A percentile compares a stretch with the other conserved stretches of the same genome.
Conservation (phyloP, 2,113 vertebrate species). For the Fulica atra region DNA sequence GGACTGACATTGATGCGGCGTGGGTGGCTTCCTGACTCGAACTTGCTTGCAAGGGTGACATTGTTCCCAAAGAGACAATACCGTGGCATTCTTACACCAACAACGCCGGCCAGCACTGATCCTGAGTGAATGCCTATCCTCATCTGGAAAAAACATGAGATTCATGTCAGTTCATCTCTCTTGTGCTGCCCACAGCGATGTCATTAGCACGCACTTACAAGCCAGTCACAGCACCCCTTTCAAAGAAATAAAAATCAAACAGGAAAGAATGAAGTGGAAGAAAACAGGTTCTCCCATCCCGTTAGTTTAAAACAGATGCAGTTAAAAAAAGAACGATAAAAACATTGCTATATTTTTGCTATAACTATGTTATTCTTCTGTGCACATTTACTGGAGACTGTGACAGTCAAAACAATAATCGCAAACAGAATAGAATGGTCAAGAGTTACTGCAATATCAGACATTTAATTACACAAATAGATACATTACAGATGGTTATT, state of each 20-base stretch:
- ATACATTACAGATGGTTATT: not conserved
- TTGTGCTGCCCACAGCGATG: not conserved
- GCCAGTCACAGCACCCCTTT: not conserved
- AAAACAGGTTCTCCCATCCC: not conserved
- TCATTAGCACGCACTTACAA: not conserved
- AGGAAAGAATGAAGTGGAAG: not conserved
- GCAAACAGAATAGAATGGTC: not conserved
- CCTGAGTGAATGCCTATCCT: slow-evolving; percentile 97
- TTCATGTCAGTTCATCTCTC: not conserved
- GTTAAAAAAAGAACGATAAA: not conserved
- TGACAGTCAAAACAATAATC: not conserved
- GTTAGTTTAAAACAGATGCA: not conserved
- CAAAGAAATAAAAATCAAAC: not conserved
- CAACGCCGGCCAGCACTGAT: slow-evolving; percentile 94
- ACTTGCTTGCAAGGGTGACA: slow-evolving; percentile 97
- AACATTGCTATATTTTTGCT: not conserved
- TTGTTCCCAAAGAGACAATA: slow-evolving; percentile 99
- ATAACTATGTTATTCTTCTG: not conserved
- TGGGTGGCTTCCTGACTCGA: slow-evolving; percentile 96
- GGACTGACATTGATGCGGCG: slow-evolving; percentile 96
- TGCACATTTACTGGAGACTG: not conserved
- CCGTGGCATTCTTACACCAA: slow-evolving; percentile 97
- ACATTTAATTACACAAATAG: not conserved
- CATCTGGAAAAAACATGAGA: slow-evolving; percentile 76
- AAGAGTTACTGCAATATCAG: not conserved